Evolutionary conservation across 2,113 vertebrate species (phyloP).

Genomic region (Lagopus leucura): DNA sequence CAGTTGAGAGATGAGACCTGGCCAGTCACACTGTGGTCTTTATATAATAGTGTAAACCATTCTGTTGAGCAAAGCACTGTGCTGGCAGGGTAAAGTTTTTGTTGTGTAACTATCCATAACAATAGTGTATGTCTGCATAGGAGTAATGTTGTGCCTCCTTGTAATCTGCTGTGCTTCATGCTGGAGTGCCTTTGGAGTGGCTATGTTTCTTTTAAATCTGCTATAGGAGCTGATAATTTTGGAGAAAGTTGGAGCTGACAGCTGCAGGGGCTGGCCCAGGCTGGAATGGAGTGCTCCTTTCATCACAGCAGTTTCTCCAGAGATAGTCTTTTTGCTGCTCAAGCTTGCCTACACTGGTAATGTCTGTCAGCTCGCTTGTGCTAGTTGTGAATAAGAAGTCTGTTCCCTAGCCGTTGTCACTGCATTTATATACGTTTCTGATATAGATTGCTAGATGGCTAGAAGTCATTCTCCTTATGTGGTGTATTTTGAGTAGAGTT

Average conservation of each 20-base stretch:
- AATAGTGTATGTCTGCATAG: neutral
- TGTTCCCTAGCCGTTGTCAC: neutral
- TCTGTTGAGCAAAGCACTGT: neutral
- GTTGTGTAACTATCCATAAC: neutral
- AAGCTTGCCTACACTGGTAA: neutral
- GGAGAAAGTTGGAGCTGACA: neutral
- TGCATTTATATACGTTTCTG: neutral
- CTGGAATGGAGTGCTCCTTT: neutral
- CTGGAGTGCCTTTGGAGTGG: neutral
- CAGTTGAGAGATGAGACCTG: neutral
- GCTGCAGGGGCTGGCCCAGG: neutral
- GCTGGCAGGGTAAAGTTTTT: neutral
- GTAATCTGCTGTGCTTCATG: neutral
- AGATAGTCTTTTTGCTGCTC: neutral
- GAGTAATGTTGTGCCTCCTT: neutral
- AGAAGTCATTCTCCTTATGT: neutral
- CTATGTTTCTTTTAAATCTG: neutral
- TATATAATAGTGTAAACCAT: neutral
- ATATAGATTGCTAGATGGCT: neutral
- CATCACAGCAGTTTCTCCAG: neutral
- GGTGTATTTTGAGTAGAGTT: neutral
- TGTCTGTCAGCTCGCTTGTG: neutral
- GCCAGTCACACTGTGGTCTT: neutral
- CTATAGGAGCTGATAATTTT: neutral
- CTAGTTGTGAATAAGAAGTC: neutral